phyloP scores from a whole-genome alignment of 1,140 invertebrate genomes.

The Parasteatoda tepidariorum region DNA sequence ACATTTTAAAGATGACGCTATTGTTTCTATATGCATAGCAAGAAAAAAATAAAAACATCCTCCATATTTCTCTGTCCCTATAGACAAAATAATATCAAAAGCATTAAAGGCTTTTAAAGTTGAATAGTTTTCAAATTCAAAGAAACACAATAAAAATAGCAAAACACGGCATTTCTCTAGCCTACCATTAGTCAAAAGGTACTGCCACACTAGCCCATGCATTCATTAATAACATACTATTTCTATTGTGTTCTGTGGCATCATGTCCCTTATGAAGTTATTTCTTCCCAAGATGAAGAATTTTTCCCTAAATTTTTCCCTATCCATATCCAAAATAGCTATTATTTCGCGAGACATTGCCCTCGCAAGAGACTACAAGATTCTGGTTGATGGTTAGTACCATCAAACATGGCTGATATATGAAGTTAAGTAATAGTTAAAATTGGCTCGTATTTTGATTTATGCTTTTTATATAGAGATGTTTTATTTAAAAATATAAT shows the following conservation, averaged over 20 bases:
- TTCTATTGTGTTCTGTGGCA: slow-evolving; percentile 7
- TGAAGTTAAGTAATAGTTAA: too few relatives aligned
- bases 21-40: too few relatives aligned
- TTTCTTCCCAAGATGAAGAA: not conserved
- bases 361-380: not conserved
- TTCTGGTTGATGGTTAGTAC: slow-evolving; percentile 7
- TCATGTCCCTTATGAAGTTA: not conserved
- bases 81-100: not conserved
- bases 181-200: slow-evolving; percentile 13
- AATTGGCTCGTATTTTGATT: too few relatives aligned
- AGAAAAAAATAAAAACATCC: not conserved
- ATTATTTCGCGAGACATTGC: not conserved
- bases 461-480: too few relatives aligned
- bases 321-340: not conserved
- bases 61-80: not conserved
- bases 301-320: not conserved
- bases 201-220: not conserved
- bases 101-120: slow-evolving; percentile 24
- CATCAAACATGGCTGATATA: too few relatives aligned
- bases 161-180: not conserved
- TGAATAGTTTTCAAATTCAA: slow-evolving; percentile 8
- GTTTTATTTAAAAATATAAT: too few relatives aligned
- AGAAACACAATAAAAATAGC: slow-evolving; percentile 20
- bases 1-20: too few relatives aligned
- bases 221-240: slow-evolving; percentile 29